A percentile compares a stretch with the other conserved stretches of the same genome.
Evolutionary conservation across 2,113 vertebrate genomes (phyloP).

Genomic region (Pygathrix nemaeus): DNA sequence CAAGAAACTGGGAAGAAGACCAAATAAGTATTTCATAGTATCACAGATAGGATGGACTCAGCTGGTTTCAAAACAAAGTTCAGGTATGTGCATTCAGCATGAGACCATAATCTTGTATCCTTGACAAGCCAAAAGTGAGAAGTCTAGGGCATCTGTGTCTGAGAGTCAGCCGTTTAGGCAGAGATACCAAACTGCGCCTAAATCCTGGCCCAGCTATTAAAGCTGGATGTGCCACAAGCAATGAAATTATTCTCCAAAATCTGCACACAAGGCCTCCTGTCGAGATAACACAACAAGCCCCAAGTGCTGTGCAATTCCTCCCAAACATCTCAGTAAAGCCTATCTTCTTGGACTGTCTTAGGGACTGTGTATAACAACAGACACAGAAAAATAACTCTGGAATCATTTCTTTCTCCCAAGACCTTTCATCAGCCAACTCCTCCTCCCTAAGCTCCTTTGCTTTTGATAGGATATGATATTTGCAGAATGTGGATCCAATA

Average conservation of each 20-base stretch:
- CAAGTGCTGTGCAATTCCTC: not conserved
- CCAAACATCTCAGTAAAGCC: not conserved
- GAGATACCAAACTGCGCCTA: not conserved
- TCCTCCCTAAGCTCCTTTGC: not conserved
- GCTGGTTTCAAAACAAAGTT: not conserved
- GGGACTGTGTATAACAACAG: not conserved
- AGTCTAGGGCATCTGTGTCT: not conserved
- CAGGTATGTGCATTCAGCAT: not conserved
- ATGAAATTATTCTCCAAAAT: not conserved
- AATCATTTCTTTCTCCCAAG: not conserved
- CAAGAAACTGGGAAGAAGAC: not conserved
- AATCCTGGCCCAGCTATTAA: not conserved
- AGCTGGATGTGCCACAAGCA: not conserved
- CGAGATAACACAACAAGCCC: not conserved
- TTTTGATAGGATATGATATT: conserved; percentile 32
- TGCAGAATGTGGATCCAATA: not conserved
- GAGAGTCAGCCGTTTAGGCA: not conserved
- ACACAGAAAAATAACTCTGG: not conserved
- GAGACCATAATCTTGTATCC: not conserved
- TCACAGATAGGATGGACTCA: not conserved
- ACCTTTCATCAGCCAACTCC: not conserved
- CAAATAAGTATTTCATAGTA: not conserved
- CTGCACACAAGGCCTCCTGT: not conserved
- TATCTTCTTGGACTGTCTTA: not conserved
- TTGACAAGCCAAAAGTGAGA: not conserved